Conservation (phyloP, 2,888 invertebrate species). For the Chesias legatella region DNA sequence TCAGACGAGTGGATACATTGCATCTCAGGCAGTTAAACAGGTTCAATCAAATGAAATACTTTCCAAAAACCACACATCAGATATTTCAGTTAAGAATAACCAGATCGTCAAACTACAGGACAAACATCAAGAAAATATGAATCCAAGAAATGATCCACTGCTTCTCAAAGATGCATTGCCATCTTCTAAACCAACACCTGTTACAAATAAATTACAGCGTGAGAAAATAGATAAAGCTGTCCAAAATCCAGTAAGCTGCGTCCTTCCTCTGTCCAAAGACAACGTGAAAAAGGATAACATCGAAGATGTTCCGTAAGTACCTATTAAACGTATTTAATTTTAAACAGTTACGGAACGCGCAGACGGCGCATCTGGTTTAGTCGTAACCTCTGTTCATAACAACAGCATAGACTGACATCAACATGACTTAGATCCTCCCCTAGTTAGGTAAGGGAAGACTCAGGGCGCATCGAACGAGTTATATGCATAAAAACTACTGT, state of each 20-base stretch:
- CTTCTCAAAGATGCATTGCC: not conserved
- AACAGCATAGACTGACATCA: no score
- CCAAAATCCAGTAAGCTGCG: slow-evolving; percentile 9
- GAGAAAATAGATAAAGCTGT: slow-evolving; percentile 14
- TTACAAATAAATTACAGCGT: not conserved
- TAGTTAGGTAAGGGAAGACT: no score
- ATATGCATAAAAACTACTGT: no score
- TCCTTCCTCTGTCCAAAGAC: slow-evolving; percentile 31
- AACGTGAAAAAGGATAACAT: slow-evolving; percentile 21
- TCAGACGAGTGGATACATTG: not conserved
- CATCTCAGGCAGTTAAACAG: not conserved
- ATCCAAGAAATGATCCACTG: not conserved
- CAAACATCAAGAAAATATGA: slow-evolving; percentile 8
- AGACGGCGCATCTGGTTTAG: no score
- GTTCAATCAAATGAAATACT: not conserved
- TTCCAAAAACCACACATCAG: not conserved
- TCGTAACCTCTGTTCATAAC: no score
- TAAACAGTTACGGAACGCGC: no score
- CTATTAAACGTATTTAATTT: no score
- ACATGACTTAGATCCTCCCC: no score
- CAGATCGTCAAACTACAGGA: not conserved
- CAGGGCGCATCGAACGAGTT: no score
- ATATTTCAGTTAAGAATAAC: not conserved
- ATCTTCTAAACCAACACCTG: not conserved
- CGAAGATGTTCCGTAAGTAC: slow-evolving; percentile 49